Evolutionary conservation across 1,140 invertebrate species (phyloP).

Genomic region (Atta colombica): DNA sequence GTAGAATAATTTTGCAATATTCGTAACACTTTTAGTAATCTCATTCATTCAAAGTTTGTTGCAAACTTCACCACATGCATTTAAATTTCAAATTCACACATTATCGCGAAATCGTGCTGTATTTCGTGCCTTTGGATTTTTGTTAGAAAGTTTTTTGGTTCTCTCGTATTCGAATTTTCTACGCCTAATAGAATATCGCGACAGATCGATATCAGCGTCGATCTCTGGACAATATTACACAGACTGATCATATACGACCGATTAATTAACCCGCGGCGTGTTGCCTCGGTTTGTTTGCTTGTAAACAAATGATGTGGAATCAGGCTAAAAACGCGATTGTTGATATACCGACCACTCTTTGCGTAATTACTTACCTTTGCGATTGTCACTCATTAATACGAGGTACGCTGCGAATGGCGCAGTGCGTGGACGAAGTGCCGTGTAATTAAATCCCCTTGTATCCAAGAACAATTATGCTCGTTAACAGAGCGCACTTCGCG

Average conservation of each 20-base stretch:
- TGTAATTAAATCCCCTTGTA: slow-evolving; percentile 63
- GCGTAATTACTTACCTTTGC: slow-evolving; percentile 68
- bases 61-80: not conserved
- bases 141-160: not conserved
- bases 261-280: slow-evolving; percentile 58
- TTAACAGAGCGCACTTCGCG: slow-evolving; percentile 53
- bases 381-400: slow-evolving; percentile 67
- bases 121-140: not conserved
- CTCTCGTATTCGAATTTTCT: not conserved
- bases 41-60: not conserved
- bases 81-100: slow-evolving; percentile 8
- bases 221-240: slow-evolving; percentile 31
- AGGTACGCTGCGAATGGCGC: slow-evolving; percentile 40
- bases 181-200: not conserved
- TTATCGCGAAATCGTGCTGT: not conserved
- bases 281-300: slow-evolving; percentile 43
- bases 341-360: slow-evolving; percentile 64
- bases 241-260: slow-evolving; percentile 4
- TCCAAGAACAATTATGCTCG: slow-evolving; percentile 58
- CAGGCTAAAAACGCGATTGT: slow-evolving; percentile 42
- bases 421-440: slow-evolving; percentile 39
- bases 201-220: slow-evolving; percentile 43
- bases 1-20: slow-evolving; percentile 3
- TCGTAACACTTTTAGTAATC: not conserved
- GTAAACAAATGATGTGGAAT: slow-evolving; percentile 65